Evolutionary conservation across 1,140 invertebrate species (phyloP), one percentile per base, ranked within the genome.

Genomic region (Aporrectodea caliginosa): DNA sequence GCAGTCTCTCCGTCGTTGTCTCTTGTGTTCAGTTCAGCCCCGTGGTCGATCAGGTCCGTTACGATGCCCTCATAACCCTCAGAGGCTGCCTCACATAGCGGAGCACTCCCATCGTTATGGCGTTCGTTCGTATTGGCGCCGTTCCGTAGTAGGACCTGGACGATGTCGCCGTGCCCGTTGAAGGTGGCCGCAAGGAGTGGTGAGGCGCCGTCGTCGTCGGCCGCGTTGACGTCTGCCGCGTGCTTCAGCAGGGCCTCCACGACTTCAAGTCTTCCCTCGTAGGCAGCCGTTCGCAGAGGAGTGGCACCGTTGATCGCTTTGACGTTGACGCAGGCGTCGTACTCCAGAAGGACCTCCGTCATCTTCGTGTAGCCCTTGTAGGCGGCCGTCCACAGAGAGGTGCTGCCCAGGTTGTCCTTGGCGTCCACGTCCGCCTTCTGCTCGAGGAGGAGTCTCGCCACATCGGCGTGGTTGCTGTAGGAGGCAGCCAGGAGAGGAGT

Each of bases 1-100:
- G 95, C 93, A 16, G 95, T 97, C 87, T 96, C 95, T 12, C 95
- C 95, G 88, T 97, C 95, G 85, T 97, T 95, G 27, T 94, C 94
- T 72, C 93, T 90, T 83, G 95, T 94, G 88, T 98, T 94, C 1
- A 95, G 92, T 16, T 80, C 76, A 22, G 86, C 82, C 0, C 83
- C 82, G 70, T 83, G 80, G 35, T 87, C 83, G 12, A 88, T 75
- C 6, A 89, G 82, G 58, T 80, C 80, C n/a, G 81, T 43, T 1
- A 87, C 84, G 16, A 87, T 84, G 2, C 83, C 77, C 68, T 85
- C 33, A 76, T 89, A 86, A 30, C 88, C 87, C 81, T 88, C 86
- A 72, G 87, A 86, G 0, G 86, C 85, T 22, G 86, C 86, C 58
- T 87, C 82, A 69, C 87, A 84, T 22, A 88, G 82, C 6, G 87